Percentiles rank a stretch among this genome's conserved stretches.
Evolutionary conservation across 1,140 invertebrate genomes (phyloP).

Genomic region (Colletes gigas): DNA sequence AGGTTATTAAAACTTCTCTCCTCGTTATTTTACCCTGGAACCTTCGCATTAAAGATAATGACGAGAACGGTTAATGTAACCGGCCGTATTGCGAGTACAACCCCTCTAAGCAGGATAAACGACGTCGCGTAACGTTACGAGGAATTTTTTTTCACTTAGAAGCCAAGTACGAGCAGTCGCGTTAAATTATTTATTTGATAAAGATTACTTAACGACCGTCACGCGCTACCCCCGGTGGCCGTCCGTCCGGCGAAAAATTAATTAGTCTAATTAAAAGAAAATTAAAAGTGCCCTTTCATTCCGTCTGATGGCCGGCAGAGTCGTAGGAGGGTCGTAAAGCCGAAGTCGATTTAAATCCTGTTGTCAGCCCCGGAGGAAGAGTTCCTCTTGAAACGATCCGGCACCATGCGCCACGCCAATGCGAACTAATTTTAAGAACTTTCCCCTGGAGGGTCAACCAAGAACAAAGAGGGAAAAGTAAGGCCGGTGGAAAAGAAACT

Average conservation of each 20-base stretch:
- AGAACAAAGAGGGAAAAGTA: slow-evolving; percentile 60
- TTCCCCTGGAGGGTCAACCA: slow-evolving; percentile 19
- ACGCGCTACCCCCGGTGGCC: background rate
- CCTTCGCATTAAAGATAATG: slow-evolving; percentile 5
- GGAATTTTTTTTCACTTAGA: slow-evolving; percentile 11
- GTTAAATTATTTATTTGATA: slow-evolving; percentile 42
- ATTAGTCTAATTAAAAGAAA: slow-evolving; percentile 66
- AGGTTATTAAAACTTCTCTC: slow-evolving; percentile 7
- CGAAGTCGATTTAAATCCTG: slow-evolving; percentile 65
- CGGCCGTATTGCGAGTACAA: slow-evolving; percentile 19
- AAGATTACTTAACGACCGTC: slow-evolving; percentile 46
- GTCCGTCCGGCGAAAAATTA: slow-evolving; percentile 44
- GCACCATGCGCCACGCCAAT: slow-evolving; percentile 54
- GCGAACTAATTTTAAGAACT: slow-evolving; percentile 66
- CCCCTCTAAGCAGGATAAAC: background rate
- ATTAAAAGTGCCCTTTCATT: slow-evolving; percentile 60
- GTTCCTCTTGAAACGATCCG: slow-evolving; percentile 34
- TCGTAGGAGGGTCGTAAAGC: slow-evolving; percentile 53
- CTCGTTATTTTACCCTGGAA: background rate
- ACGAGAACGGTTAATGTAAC: slow-evolving; percentile 8
- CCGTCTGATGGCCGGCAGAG: slow-evolving; percentile 28
- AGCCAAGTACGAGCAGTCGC: background rate
- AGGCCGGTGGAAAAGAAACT: slow-evolving; percentile 58
- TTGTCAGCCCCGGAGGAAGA: slow-evolving; percentile 43
- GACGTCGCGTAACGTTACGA: background rate